Conservation (phyloP, 2,797 vertebrate species). For the Pteropus rufus region DNA sequence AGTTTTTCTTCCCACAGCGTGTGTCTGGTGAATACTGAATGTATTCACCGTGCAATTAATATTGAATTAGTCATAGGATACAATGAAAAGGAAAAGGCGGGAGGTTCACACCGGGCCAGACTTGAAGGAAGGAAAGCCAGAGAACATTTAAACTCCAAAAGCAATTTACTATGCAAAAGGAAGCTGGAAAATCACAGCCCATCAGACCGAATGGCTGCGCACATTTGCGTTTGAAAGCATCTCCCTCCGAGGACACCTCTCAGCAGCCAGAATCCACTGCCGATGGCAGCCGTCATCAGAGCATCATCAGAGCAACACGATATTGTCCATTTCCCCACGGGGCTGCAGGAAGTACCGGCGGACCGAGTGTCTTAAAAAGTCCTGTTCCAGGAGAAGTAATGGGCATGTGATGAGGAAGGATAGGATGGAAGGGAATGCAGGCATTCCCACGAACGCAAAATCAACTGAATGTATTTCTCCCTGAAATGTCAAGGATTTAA, state of each 20-base stretch:
- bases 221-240: conserved; percentile 22
- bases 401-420: neutral
- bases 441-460: neutral
- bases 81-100: conserved; percentile 65
- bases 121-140: conserved; percentile 62
- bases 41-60: conserved; percentile 78
- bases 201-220: conserved; percentile 24
- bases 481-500: neutral
- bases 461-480: neutral
- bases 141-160: conserved; percentile 31
- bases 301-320: neutral
- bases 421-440: neutral
- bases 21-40: conserved; percentile 71
- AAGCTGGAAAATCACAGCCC: conserved; percentile 25
- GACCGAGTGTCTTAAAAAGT: neutral
- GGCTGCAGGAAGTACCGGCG: neutral
- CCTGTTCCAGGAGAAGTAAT: neutral
- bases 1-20: conserved; percentile 69
- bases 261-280: neutral
- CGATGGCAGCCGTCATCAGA: neutral
- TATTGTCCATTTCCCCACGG: conserved; percentile 10
- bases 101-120: conserved; percentile 70
- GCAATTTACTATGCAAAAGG: conserved; percentile 55
- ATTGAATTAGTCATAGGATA: conserved; percentile 75
- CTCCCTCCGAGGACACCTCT: conserved; percentile 31